Base-by-base conservation (phyloP, 30 jellyfish, hydroid and myxozoan species). In the Pelagia noctiluca region DNA sequence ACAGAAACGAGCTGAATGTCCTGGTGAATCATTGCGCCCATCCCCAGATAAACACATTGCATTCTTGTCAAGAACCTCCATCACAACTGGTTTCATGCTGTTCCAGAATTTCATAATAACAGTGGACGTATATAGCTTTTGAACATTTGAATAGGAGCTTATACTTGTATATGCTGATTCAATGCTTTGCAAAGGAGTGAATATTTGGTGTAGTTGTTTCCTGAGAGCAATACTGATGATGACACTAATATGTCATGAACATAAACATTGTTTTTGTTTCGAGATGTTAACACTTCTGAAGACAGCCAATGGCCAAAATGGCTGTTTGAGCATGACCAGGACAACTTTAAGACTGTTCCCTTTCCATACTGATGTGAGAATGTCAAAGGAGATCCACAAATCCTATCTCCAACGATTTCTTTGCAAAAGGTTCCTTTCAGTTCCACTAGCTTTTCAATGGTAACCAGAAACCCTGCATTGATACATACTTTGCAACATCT, bases 1-100 rank as follows among this genome's bases (percentile, higher is more conserved):
- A 16, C 82, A 69, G 36, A 29, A 69, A 19, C 64, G 35, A 4
- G 82, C 82, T 19, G 82, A 69, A 69, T 69, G 82, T 2, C 82
- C 82, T 13, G 82, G 82, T 24, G 82, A 69, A 38, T 69, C 82
- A 32, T 69, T 69, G 33, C 82, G 64, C 21, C 82, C 82, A 35
- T 69, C 82, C 46, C 82, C 75, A 13, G 82, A 7, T 38, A 69
- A 35, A n/a, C 66, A 69, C 19, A 36, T 18, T 1, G 33, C 66
- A 18, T n/a, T 3, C 1, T 31, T 24, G 32, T 38, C 28, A 3
- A 69, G 28, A 69, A 19, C 35, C 1, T 30, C 25, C 21, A 16
- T 69, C 28, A 69, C 64, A 10, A 4, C 12, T 2, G 75, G 1
- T 33, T 35, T 69, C 63, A 69, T 36, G 1, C 36, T 12, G 26